Conservation (phyloP, 2,113 vertebrate species). For the Solea solea region DNA sequence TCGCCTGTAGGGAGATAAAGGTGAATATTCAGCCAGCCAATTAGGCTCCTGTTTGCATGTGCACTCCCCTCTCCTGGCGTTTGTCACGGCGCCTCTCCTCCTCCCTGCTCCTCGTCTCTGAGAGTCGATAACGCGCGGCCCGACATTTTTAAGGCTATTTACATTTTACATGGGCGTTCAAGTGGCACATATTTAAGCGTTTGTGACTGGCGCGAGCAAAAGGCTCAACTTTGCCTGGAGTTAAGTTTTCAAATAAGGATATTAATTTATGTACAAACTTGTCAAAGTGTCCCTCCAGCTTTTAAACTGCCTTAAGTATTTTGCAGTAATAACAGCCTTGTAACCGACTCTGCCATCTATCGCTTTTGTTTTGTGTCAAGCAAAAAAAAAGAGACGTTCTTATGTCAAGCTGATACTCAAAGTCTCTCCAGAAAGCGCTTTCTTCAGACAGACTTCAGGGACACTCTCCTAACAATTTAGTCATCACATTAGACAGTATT, state of each 20-base stretch:
- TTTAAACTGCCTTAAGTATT: conserved; percentile 15
- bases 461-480: conserved; percentile 26
- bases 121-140: conserved; percentile 40
- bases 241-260: neutral
- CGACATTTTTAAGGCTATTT: conserved; percentile 37
- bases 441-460: neutral
- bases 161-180: conserved; percentile 11
- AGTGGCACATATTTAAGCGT: neutral
- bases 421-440: neutral
- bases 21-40: conserved; percentile 78
- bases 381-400: neutral
- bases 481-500: conserved; percentile 14
- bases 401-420: conserved; percentile 11
- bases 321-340: conserved; percentile 16
- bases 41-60: conserved; percentile 69
- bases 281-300: conserved; percentile 13
- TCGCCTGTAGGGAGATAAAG: conserved; percentile 59
- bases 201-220: conserved; percentile 12
- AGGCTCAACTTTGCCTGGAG: conserved; percentile 3
- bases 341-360: conserved; percentile 15
- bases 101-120: conserved; percentile 30
- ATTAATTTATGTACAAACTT: neutral
- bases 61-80: conserved; percentile 24
- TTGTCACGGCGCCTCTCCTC: conserved; percentile 35
- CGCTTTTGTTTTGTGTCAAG: neutral